phyloP scores from a whole-genome alignment of 2,888 invertebrate species.

The Unio pictorum region DNA sequence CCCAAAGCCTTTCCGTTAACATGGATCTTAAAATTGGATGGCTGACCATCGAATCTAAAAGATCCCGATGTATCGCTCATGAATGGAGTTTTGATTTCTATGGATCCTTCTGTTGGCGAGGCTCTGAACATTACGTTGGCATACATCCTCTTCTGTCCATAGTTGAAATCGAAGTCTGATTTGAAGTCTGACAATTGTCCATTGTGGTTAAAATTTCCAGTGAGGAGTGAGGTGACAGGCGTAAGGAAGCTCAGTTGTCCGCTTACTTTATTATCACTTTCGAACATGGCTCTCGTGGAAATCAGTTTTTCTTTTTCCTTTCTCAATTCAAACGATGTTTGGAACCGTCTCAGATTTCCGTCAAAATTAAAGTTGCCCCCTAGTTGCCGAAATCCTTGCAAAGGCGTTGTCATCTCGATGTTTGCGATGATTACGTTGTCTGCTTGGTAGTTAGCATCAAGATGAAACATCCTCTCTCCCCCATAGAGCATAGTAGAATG shows the following conservation, averaged over 20 bases:
- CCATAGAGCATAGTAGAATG: no score
- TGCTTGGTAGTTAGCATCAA: no score
- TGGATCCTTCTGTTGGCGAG: neutral
- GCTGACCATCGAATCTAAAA: conserved; percentile 3
- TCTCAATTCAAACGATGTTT: conserved; percentile 5
- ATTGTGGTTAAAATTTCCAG: no score
- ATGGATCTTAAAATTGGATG: conserved; percentile 2
- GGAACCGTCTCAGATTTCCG: conserved; percentile 9
- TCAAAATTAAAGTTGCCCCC: conserved; percentile 5
- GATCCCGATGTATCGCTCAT: conserved; percentile 10
- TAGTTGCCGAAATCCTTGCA: no score
- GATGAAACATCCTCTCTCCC: no score
- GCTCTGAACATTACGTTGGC: no score
- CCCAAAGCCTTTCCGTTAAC: neutral
- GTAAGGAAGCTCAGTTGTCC: no score
- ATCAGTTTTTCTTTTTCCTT: conserved; percentile 3
- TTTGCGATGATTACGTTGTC: no score
- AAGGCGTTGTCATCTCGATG: no score
- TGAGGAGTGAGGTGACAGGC: no score
- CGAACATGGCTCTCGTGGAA: no score
- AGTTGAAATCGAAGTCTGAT: conserved; percentile 7
- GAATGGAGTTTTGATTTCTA: conserved; percentile 7
- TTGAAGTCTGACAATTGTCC: neutral
- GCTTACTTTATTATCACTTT: no score
- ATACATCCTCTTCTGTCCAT: neutral